These are phyloP conservation scores for Alectoris magna DNA, from an alignment of 2,797 vertebrate species.

Conservation along the genomic window DNA sequence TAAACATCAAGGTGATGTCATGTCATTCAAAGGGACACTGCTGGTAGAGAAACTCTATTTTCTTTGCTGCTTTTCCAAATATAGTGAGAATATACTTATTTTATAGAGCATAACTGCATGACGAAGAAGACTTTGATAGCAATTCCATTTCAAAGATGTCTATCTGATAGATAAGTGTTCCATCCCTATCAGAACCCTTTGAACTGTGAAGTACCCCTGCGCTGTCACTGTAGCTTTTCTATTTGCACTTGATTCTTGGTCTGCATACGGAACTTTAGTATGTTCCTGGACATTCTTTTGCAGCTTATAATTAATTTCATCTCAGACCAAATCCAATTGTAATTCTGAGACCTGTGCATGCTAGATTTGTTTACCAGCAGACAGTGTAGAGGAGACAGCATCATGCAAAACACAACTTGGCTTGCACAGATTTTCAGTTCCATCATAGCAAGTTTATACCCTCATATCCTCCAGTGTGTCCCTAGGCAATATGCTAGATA, in stretches of 20 bases:
- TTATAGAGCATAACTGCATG: not conserved
- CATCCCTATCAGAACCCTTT: not conserved
- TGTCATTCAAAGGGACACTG: not conserved
- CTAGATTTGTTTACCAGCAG: not conserved
- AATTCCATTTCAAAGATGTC: not conserved
- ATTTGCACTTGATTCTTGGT: not conserved
- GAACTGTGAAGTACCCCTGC: not conserved
- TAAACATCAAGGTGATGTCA: not conserved
- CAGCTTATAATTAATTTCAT: not conserved
- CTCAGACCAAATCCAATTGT: not conserved
- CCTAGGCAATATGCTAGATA: not conserved
- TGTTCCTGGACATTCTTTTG: not conserved
- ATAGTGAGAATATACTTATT: not conserved
- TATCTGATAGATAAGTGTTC: too few species aligned
- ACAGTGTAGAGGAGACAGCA: not conserved
- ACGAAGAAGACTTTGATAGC: accelerated
- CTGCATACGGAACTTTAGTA: not conserved
- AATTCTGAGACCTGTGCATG: not conserved
- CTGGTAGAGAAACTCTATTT: not conserved
- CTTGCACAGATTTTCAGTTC: accelerated
- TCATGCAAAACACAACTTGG: not conserved
- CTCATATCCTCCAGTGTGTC: accelerated
- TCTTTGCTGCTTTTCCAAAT: not conserved
- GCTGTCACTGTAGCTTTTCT: not conserved
- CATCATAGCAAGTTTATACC: not conserved